Evolutionary conservation across 2,888 invertebrate species (phyloP).

Genomic region (Biston stratarius): DNA sequence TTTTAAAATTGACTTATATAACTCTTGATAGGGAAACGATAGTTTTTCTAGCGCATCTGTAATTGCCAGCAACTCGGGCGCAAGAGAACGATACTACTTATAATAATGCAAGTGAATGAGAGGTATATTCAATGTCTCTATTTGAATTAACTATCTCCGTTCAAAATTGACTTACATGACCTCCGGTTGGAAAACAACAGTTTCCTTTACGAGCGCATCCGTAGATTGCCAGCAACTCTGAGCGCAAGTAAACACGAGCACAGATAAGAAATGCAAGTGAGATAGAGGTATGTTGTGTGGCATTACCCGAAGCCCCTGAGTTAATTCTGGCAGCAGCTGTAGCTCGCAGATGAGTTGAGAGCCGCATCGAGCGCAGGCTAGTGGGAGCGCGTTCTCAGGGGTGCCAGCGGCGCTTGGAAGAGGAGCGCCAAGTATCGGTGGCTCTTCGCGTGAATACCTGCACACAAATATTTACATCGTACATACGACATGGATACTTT

Average conservation of each 20-base stretch:
- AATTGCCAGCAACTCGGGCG: conserved; percentile 92
- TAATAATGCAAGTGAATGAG: conserved; percentile 91
- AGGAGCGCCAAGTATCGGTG: conserved; percentile 90
- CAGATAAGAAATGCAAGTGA: conserved; percentile 94
- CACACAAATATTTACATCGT: background rate
- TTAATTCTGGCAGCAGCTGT: conserved; percentile 93
- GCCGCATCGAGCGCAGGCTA: conserved; percentile 90
- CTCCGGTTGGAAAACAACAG: conserved; percentile 92
- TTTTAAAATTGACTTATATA: conserved; percentile 57
- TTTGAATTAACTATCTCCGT: background rate
- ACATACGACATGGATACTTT: no score
- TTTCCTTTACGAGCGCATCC: conserved; percentile 89
- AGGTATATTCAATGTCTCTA: conserved; percentile 82
- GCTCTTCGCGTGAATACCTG: conserved; percentile 92
- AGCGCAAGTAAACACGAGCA: conserved; percentile 93
- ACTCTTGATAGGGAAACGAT: conserved; percentile 92
- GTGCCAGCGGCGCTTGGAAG: conserved; percentile 76
- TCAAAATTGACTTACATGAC: conserved; percentile 59
- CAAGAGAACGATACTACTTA: conserved; percentile 95
- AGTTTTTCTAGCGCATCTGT: conserved; percentile 89
- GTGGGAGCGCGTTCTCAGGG: conserved; percentile 65
- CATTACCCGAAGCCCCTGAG: conserved; percentile 88
- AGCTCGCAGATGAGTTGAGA: conserved; percentile 92
- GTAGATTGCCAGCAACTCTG: conserved; percentile 94
- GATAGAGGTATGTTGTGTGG: conserved; percentile 80